Base-by-base conservation (phyloP, 2,113 vertebrate species). In the Eulemur rufifrons region DNA sequence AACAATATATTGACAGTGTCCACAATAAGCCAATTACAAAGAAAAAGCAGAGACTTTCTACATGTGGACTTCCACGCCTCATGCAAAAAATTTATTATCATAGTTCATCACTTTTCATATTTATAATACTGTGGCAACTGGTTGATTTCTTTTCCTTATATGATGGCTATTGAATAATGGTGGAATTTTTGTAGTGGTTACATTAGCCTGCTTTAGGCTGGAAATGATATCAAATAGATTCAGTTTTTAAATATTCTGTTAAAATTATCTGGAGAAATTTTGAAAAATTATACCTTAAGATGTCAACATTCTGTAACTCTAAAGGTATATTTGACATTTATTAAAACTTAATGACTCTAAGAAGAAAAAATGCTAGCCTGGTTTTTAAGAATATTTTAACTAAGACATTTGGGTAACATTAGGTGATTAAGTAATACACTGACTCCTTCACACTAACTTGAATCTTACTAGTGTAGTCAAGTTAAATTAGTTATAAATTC, bases 401-500 rank as follows among this genome's bases (percentile, higher is more conserved):
- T 77, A 10, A 92, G 56, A 78, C 23, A 59, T 27, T 87, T 92
- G 76, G 66, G 52, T 73, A 6, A 39, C 23, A 59, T 47, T 80
- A 95, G 50, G 0, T 39, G 63, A 59, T 8, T 94, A 90, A 52
- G 56, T 89, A 77, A 96, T 97, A 64, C 21, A 45, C 68, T 95
- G 25, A 66, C 68, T 97, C 83, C 34, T 71, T 86, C 63, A 12
- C 47, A 92, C 14, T 54, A 94, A 89, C 6, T 80, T 96, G 17
- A 90, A 23, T 94, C 85, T 47, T 82, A 77, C 34, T 18, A 80
- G 6, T 54, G 20, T 9, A 86, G 3, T 64, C n/a, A 85, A 95
- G 68, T 27, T 63, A 95, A 95, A 94, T 97, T 56, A 76, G 17
- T 88, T 86, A 59, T 45, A 96, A 86, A 76, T 96, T 96, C 6